Conservation (phyloP, 2,888 invertebrate species). For the Geophilus truncorum region DNA sequence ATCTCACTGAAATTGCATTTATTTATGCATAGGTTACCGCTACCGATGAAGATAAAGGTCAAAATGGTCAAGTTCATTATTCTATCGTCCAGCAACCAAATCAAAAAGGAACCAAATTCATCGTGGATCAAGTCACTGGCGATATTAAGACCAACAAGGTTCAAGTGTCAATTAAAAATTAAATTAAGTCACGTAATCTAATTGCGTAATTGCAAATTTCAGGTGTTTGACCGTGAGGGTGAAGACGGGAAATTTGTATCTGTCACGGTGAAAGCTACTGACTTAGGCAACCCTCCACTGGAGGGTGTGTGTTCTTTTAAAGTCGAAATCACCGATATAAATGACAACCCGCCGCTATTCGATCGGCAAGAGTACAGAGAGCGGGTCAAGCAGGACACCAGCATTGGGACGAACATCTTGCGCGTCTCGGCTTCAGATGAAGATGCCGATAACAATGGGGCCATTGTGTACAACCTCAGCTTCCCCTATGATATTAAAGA, state of each 20-base stretch:
- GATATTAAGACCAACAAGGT: conserved; percentile 88
- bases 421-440: conserved; percentile 94
- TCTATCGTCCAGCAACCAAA: conserved; percentile 95
- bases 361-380: conserved; percentile 96
- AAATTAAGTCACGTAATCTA: not conserved
- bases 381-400: conserved; percentile 94
- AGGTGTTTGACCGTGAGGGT: conserved; percentile 91
- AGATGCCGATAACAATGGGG: conserved; percentile 95
- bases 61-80: conserved; percentile 61
- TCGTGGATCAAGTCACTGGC: conserved; percentile 91
- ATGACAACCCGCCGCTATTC: conserved; percentile 92
- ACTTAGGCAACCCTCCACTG: conserved; percentile 95
- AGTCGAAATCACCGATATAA: conserved; percentile 94
- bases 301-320: conserved; percentile 98
- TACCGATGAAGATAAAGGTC: conserved; percentile 92
- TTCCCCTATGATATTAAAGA: conserved; percentile 83
- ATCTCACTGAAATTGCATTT: not conserved
- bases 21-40: conserved; percentile 59
- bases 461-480: conserved; percentile 84
- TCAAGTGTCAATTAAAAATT: not conserved
- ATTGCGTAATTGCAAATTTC: not conserved
- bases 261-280: conserved; percentile 94
- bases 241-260: conserved; percentile 95
- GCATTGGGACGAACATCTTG: conserved; percentile 88
- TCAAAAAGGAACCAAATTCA: conserved; percentile 91